A percentile compares a stretch with the other conserved stretches of the same genome.
These are phyloP conservation scores for Lagenorhynchus albirostris DNA, from an alignment of 2,113 vertebrate species.

Conservation along the genomic window DNA sequence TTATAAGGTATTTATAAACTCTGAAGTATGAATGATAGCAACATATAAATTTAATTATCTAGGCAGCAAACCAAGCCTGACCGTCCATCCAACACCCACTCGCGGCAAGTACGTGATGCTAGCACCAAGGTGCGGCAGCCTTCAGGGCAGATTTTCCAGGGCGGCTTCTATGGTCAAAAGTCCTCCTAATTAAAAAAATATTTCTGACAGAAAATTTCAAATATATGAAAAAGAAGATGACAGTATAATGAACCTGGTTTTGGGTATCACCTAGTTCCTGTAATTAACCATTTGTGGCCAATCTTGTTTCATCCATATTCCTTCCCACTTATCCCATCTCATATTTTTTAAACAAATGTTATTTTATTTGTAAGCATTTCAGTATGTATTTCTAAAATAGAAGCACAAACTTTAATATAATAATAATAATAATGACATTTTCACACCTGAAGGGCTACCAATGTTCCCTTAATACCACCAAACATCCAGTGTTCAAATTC, in stretches of 20 bases:
- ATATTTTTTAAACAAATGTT: not conserved
- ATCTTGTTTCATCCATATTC: not conserved
- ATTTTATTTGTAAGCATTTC: not conserved
- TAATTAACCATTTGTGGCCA: too few relatives aligned
- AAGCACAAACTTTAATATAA: not conserved
- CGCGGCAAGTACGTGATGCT: rapidly evolving
- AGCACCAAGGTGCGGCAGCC: rapidly evolving
- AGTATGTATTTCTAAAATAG: not conserved
- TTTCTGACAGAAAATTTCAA: not conserved
- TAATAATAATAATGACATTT: not conserved
- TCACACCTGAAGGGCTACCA: not conserved
- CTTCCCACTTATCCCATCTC: too few relatives aligned
- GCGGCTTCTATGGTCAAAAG: not conserved
- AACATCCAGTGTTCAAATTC: not conserved
- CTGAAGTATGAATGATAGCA: not conserved
- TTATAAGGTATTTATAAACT: too few relatives aligned
- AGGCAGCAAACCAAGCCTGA: too few relatives aligned
- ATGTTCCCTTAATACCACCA: not conserved
- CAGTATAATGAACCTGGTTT: rapidly evolving
- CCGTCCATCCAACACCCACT: not conserved
- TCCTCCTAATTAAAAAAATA: not conserved
- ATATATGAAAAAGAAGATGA: not conserved
- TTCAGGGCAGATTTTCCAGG: rapidly evolving
- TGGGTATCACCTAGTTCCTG: rapidly evolving
- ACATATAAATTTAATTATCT: not conserved